These are phyloP conservation scores for Verasper variegatus DNA, from an alignment of 2,113 vertebrate genomes.

Conservation along the genomic window DNA sequence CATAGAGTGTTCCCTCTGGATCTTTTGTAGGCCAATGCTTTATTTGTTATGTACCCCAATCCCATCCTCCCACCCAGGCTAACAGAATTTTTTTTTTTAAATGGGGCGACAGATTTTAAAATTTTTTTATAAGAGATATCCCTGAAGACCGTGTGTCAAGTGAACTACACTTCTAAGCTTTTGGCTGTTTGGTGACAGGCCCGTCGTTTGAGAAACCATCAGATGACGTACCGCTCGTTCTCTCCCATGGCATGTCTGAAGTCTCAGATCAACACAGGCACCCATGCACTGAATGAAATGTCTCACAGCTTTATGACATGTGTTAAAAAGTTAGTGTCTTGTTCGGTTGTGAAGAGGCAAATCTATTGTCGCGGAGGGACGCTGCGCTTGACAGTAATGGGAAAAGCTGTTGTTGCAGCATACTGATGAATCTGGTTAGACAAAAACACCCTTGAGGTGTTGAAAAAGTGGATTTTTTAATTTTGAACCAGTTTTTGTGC, in stretches of 20 bases:
- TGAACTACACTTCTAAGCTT: slow-evolving; percentile 55
- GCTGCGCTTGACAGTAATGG: slow-evolving; percentile 68
- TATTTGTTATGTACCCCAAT: slow-evolving; percentile 69
- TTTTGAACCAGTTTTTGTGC: slow-evolving; percentile 36
- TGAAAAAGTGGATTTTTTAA: slow-evolving; percentile 48
- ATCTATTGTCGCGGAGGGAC: slow-evolving; percentile 69
- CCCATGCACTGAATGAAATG: slow-evolving; percentile 75
- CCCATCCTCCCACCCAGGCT: slow-evolving; percentile 50
- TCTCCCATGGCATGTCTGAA: slow-evolving; percentile 62
- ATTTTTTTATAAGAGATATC: slow-evolving; percentile 38
- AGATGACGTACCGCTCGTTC: slow-evolving; percentile 59
- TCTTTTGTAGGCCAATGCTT: slow-evolving; percentile 68
- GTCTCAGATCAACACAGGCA: slow-evolving; percentile 69
- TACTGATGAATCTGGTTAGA: slow-evolving; percentile 61
- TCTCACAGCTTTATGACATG: slow-evolving; percentile 76
- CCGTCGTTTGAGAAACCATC: slow-evolving; percentile 56
- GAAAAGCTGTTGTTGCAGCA: slow-evolving; percentile 61
- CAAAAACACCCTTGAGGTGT: slow-evolving; percentile 50
- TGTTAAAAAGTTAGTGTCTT: slow-evolving; percentile 79
- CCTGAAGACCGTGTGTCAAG: slow-evolving; percentile 64
- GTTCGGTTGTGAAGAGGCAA: slow-evolving; percentile 71
- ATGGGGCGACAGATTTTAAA: slow-evolving; percentile 11
- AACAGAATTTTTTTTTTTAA: slow-evolving; percentile 25
- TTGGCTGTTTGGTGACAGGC: slow-evolving; percentile 63
- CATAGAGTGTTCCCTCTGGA: slow-evolving; percentile 67